phyloP scores from a whole-genome alignment of 2,797 vertebrate species.

The Squalus acanthias region DNA sequence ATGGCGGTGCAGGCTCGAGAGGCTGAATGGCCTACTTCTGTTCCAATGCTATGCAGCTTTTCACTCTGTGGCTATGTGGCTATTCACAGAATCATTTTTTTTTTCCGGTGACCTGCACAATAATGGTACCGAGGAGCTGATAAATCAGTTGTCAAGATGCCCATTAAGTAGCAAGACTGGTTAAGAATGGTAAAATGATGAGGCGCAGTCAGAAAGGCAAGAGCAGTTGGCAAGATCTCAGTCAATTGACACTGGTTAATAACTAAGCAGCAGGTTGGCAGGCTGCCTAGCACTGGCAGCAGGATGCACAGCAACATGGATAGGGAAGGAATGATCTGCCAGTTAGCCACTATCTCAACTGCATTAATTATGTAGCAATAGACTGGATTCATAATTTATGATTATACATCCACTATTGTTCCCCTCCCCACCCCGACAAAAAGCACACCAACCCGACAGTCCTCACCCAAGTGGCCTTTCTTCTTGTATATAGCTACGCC shows the following conservation, averaged over 20 bases:
- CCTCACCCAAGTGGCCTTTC: not conserved
- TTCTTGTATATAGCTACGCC: not conserved
- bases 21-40: not conserved
- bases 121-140: not conserved
- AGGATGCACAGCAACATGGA: not conserved
- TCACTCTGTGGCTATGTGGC: not conserved
- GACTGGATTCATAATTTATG: not conserved
- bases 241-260: not conserved
- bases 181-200: not conserved
- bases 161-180: not conserved
- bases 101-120: not conserved
- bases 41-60: not conserved
- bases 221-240: conserved; percentile 26
- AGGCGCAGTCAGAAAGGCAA: not conserved
- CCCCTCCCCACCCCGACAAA: not conserved
- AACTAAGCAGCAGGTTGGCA: conserved; percentile 12
- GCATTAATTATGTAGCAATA: not conserved
- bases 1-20: too few species aligned
- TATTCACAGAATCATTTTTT: not conserved
- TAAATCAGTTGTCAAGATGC: not conserved
- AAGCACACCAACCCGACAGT: not conserved
- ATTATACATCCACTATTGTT: not conserved
- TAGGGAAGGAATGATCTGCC: not conserved
- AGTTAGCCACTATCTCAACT: not conserved
- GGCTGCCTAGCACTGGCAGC: not conserved